Evolutionary conservation across 2,797 vertebrate species (phyloP).

Genomic region (Xiphorhynchus erythropygius): DNA sequence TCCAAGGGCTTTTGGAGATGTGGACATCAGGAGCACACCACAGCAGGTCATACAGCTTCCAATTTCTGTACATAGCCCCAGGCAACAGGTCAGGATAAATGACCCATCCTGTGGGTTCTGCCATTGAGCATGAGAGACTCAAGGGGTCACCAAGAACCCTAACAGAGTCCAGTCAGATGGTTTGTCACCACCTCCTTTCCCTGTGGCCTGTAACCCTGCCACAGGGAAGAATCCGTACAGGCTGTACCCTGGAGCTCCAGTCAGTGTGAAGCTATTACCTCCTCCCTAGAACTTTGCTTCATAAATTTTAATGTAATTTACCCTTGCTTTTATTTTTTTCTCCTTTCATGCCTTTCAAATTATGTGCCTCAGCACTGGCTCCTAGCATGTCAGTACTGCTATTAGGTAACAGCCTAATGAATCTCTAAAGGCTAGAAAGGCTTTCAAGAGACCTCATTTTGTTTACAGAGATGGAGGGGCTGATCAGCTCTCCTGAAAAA

Average conservation of each 20-base stretch:
- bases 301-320: not conserved
- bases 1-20: not conserved
- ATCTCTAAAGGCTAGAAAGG: not conserved
- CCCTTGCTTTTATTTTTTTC: not conserved
- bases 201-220: not conserved
- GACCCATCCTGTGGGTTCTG: not conserved
- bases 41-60: not conserved
- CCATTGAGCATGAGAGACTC: not conserved
- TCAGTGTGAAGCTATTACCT: not conserved
- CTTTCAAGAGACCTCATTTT: not conserved
- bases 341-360: not conserved
- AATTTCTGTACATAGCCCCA: not conserved
- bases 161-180: not conserved
- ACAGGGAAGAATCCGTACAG: not conserved
- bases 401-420: not conserved
- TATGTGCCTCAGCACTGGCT: not conserved
- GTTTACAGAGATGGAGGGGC: not conserved
- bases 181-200: not conserved
- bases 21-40: accelerated
- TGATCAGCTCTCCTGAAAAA: not conserved
- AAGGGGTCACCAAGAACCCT: not conserved
- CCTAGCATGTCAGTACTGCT: not conserved
- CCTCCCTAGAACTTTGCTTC: not conserved
- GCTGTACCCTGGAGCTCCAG: not conserved
- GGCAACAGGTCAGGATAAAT: not conserved